Conservation (phyloP, 2,797 vertebrate species). For the Aratinga solstitialis region DNA sequence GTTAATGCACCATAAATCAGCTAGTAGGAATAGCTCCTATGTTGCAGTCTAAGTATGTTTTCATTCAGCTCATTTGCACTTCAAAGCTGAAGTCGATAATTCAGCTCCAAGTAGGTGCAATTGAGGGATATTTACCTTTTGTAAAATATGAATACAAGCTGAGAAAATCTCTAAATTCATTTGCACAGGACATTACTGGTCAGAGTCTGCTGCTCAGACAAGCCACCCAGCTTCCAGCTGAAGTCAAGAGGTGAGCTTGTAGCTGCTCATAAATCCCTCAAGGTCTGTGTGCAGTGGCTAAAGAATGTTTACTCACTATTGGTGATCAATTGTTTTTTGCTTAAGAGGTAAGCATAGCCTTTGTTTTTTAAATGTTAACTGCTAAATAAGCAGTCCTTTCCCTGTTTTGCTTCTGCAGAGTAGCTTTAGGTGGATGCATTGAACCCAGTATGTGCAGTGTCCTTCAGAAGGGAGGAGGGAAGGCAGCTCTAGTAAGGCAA, state of each 20-base stretch:
- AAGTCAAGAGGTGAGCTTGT: conserved; percentile 47
- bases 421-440: background rate
- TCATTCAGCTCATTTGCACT: conserved; percentile 80
- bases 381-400: background rate
- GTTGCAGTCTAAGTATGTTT: conserved; percentile 68
- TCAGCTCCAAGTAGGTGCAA: conserved; percentile 73
- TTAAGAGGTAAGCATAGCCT: conserved; percentile 27
- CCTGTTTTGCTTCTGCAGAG: background rate
- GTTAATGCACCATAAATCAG: conserved; percentile 74
- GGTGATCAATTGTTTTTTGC: conserved; percentile 63
- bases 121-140: conserved; percentile 74
- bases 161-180: conserved; percentile 77
- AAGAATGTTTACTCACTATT: conserved; percentile 44
- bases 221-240: background rate
- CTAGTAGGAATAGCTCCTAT: conserved; percentile 60
- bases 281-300: conserved; percentile 1
- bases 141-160: conserved; percentile 69
- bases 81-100: conserved; percentile 79
- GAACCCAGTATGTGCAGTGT: background rate
- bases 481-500: background rate
- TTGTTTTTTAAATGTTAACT: conserved; percentile 3
- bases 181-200: conserved; percentile 60
- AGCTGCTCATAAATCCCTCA: conserved; percentile 50
- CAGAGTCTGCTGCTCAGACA: conserved; percentile 18
- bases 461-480: background rate